Evolutionary conservation across 1,140 invertebrate species (phyloP).

Genomic region (Eriocheir sinensis): DNA sequence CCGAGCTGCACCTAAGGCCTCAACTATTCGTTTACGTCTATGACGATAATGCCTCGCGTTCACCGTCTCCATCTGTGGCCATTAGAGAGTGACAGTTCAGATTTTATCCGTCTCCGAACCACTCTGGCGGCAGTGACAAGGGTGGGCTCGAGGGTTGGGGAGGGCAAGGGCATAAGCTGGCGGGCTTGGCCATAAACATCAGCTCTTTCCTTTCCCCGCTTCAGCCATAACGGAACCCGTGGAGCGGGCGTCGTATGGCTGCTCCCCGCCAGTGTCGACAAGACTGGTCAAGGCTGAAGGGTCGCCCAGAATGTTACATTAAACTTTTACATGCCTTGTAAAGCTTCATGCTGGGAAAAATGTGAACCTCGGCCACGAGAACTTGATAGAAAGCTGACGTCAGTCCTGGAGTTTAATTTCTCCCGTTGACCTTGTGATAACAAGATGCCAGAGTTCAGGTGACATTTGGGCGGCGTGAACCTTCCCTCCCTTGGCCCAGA

Average conservation of each 20-base stretch:
- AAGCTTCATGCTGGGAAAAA: neutral
- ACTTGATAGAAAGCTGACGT: neutral
- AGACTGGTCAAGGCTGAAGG: neutral
- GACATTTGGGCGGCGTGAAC: neutral
- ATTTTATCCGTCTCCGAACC: too few species aligned
- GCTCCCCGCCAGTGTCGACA: neutral
- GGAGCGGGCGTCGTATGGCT: neutral
- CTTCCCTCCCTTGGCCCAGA: neutral
- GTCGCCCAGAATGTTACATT: neutral
- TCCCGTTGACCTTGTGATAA: neutral
- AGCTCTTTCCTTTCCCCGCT: neutral
- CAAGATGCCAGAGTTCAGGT: neutral
- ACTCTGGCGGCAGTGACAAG: too few species aligned
- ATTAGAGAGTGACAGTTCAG: too few species aligned
- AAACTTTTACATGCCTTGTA: neutral
- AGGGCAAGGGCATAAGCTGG: too few species aligned
- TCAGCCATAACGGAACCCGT: neutral
- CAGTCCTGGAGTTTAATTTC: neutral
- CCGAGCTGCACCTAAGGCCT: too few species aligned
- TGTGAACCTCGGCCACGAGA: neutral
- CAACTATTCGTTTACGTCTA: too few species aligned
- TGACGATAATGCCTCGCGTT: too few species aligned
- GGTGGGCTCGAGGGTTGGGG: too few species aligned
- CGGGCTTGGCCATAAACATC: neutral
- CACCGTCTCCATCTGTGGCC: too few species aligned